These are phyloP conservation scores for Drosophila emarginata DNA, from an alignment of 2,888 invertebrate species.

Conservation along the genomic window DNA sequence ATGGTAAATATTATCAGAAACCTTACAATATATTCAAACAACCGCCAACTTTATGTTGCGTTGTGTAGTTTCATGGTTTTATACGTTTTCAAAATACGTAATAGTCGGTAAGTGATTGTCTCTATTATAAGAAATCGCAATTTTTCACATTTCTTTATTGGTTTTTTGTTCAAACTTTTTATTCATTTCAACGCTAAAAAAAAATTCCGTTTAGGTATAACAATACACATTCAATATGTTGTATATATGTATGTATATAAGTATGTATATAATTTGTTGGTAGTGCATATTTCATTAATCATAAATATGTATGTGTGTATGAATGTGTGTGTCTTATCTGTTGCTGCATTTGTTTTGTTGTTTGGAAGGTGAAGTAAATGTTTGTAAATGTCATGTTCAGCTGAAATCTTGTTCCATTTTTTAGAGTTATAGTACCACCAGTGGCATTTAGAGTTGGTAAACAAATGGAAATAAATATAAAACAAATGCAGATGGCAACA, in stretches of 20 bases:
- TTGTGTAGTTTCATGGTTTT: neutral
- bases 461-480: constrained; percentile 21
- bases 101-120: neutral
- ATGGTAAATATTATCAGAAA: too few relatives aligned
- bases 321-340: constrained; percentile 41
- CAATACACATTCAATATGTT: constrained; percentile 67
- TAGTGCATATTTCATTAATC: constrained; percentile 66
- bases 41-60: too few relatives aligned
- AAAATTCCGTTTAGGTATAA: constrained; percentile 60
- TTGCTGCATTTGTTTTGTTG: constrained; percentile 37
- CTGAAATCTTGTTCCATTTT: constrained; percentile 24
- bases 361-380: constrained; percentile 52
- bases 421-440: constrained; percentile 58
- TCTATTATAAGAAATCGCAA: neutral
- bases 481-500: constrained; percentile 44
- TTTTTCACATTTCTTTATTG: neutral
- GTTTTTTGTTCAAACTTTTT: constrained; percentile 69
- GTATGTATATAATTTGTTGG: constrained; percentile 53
- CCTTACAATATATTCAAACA: neutral
- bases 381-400: constrained; percentile 21
- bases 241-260: constrained; percentile 53
- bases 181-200: constrained; percentile 77
- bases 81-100: too few relatives aligned
- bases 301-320: constrained; percentile 37
- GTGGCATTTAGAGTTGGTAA: constrained; percentile 66